A percentile compares a stretch with the other conserved stretches of the same genome.
Conservation (phyloP, 2,113 vertebrate species). For the Ctenomys sociabilis region DNA sequence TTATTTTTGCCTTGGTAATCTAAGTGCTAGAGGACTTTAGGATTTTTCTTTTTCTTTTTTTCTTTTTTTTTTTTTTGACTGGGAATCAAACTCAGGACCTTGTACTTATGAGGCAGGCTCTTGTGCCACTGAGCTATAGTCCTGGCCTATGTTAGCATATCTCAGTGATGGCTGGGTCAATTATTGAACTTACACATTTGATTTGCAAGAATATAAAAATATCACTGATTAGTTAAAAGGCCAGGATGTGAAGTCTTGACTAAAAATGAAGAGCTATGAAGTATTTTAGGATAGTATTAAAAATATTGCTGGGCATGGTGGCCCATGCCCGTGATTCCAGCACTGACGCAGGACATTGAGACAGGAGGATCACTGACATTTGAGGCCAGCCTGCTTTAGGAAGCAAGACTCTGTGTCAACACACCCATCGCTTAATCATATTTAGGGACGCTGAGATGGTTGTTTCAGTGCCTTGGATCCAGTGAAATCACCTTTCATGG, state of each 20-base stretch:
- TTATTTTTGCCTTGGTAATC: background rate
- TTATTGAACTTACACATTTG: background rate
- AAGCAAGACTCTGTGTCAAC: background rate
- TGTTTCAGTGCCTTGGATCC: background rate
- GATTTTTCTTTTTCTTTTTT: too few relatives aligned
- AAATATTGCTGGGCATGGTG: background rate
- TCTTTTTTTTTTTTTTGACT: too few relatives aligned
- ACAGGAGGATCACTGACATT: background rate
- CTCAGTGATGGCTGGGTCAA: conserved; percentile 10
- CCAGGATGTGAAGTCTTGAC: background rate
- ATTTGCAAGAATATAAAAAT: background rate
- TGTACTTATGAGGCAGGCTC: too few relatives aligned
- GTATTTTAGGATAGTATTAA: background rate
- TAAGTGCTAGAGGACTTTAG: background rate
- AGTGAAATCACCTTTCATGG: background rate
- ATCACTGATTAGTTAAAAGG: conserved; percentile 13
- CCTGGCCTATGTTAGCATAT: background rate
- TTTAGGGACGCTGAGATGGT: background rate
- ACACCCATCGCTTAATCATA: rapidly evolving
- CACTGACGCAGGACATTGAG: background rate
- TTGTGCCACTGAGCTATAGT: too few relatives aligned
- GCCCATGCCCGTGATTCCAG: background rate
- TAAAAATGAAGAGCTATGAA: background rate
- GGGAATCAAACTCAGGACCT: too few relatives aligned
- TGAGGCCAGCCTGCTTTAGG: background rate